Conservation (phyloP, 92 coral and sea anemone species). For the Porites lobata region DNA sequence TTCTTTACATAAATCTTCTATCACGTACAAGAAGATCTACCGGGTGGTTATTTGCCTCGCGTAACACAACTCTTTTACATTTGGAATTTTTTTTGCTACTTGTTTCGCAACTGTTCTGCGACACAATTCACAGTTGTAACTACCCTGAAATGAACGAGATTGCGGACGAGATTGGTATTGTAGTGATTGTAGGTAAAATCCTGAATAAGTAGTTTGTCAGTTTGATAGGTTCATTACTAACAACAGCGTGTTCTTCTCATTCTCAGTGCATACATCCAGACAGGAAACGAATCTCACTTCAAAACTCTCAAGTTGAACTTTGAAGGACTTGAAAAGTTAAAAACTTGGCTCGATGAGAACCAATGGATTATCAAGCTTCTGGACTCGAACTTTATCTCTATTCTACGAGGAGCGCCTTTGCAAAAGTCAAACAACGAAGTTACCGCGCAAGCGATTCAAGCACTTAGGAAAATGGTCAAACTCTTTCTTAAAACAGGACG, state of each 20-base stretch:
- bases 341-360: slow-evolving; percentile 72
- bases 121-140: too few relatives aligned
- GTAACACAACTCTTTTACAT: too few relatives aligned
- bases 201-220: neutral
- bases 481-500: slow-evolving; percentile 71
- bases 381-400: slow-evolving; percentile 56
- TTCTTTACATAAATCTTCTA: too few relatives aligned
- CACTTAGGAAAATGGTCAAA: slow-evolving; percentile 65
- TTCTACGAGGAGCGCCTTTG: slow-evolving; percentile 63
- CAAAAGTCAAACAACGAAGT: slow-evolving; percentile 36
- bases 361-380: slow-evolving; percentile 67
- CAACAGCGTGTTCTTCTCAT: neutral
- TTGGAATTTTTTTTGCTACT: too few relatives aligned
- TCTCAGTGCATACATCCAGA: slow-evolving; percentile 68
- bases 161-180: neutral
- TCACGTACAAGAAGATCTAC: too few relatives aligned
- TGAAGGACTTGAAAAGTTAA: slow-evolving; percentile 77
- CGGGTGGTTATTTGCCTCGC: too few relatives aligned
- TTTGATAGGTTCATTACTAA: neutral
- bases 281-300: slow-evolving; percentile 68
- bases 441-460: slow-evolving; percentile 57
- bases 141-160: too few relatives aligned
- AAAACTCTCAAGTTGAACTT: slow-evolving; percentile 66
- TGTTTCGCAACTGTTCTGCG: too few relatives aligned
- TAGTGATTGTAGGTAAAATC: neutral